These are phyloP conservation scores for Alouatta palliata DNA, from an alignment of 2,113 vertebrate species.

Conservation along the genomic window DNA sequence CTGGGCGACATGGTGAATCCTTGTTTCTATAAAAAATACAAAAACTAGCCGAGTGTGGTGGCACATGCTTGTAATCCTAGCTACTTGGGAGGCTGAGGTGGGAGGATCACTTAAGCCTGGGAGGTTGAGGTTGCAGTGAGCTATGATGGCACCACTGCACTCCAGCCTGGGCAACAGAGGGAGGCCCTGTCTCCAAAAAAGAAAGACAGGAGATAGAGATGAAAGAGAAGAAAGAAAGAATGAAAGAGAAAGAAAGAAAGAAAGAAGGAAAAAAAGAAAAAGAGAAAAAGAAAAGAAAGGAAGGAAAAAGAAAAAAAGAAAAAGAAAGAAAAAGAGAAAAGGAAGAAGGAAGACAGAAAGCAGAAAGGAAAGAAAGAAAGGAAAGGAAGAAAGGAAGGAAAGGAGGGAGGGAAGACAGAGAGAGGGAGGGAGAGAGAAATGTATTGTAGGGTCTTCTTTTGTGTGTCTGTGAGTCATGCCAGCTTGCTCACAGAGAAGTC, in stretches of 20 bases:
- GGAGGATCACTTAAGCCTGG: background rate
- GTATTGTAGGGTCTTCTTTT: background rate
- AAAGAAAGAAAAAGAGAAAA: rapidly evolving
- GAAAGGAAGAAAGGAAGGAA: no score
- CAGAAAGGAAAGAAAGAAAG: no score
- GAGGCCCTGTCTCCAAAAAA: background rate
- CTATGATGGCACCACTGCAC: background rate
- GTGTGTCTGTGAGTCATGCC: background rate
- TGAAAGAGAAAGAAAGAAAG: no score
- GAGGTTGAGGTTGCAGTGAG: background rate
- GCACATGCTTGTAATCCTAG: background rate
- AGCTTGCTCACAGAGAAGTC: background rate
- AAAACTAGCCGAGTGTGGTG: background rate
- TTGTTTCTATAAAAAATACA: background rate
- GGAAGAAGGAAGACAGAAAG: no score
- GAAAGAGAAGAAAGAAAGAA: no score
- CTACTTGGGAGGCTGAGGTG: background rate
- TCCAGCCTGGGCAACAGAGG: background rate
- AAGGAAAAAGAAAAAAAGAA: no score
- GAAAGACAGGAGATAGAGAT: no score
- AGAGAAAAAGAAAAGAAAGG: no score
- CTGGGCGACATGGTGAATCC: background rate
- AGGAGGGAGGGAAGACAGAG: no score
- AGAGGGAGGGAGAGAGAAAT: no score
- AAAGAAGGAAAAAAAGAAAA: rapidly evolving